Percentiles rank a stretch among this genome's conserved stretches.
These are phyloP conservation scores for Rhagoletis zephyria DNA, from an alignment of 1,140 invertebrate genomes.

Conservation along the genomic window DNA sequence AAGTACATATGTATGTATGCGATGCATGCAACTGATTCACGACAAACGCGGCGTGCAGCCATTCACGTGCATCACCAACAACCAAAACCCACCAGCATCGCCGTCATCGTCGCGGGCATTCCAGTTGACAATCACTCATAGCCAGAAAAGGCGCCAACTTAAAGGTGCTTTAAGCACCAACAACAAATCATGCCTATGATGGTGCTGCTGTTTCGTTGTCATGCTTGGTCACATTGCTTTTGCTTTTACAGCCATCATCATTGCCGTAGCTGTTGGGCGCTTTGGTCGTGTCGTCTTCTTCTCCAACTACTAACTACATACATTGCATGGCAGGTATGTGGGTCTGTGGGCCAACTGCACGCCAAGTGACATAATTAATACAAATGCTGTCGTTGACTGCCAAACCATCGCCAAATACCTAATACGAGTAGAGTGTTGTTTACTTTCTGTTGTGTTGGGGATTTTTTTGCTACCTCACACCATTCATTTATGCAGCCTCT, in stretches of 20 bases:
- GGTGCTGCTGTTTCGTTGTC: neutral
- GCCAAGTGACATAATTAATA: conserved; percentile 44
- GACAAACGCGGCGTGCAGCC: neutral
- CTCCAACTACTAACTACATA: no score
- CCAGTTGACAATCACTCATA: neutral
- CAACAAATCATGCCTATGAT: neutral
- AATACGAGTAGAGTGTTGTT: no score
- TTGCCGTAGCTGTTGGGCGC: neutral
- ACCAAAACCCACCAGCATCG: neutral
- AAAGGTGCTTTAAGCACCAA: neutral
- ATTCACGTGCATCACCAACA: conserved; percentile 9
- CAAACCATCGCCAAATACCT: neutral
- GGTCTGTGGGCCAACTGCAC: conserved; percentile 17
- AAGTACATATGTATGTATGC: neutral
- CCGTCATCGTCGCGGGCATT: neutral
- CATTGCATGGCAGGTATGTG: neutral
- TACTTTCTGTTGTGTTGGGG: no score
- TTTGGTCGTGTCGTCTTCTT: conserved; percentile 10
- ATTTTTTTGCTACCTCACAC: neutral
- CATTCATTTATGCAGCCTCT: conserved; percentile 1
- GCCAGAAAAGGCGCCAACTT: neutral
- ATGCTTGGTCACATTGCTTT: neutral
- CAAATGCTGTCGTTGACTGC: conserved; percentile 1
- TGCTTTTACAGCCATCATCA: neutral
- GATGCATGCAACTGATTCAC: neutral